Percentiles rank a stretch among this genome's conserved stretches.
Conservation (phyloP, 2,113 vertebrate genomes). For the Ahaetulla prasina region DNA sequence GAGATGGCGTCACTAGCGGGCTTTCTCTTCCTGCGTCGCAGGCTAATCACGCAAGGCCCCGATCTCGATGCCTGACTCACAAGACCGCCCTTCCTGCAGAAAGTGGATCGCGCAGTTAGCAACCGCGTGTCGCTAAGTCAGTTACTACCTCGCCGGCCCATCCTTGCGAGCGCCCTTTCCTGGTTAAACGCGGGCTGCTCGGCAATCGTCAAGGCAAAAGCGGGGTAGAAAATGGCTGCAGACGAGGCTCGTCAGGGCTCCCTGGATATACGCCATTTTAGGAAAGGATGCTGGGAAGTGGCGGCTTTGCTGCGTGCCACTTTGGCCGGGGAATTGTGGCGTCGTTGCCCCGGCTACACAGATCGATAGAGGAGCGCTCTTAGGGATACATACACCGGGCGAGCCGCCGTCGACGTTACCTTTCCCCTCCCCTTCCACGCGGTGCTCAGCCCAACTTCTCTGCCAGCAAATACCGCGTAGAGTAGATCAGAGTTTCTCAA, state of each 20-base stretch:
- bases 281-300: neutral
- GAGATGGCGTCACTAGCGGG: conserved; percentile 23
- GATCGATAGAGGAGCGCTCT: neutral
- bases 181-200: neutral
- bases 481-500: neutral
- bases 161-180: neutral
- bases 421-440: neutral
- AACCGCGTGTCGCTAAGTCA: neutral
- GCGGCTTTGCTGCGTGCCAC: neutral
- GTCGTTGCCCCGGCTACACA: neutral
- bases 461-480: neutral
- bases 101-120: neutral
- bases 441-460: neutral
- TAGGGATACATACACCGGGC: neutral
- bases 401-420: neutral
- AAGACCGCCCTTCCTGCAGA: neutral
- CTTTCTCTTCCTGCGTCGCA: conserved; percentile 9
- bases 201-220: neutral
- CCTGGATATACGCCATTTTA: neutral
- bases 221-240: neutral
- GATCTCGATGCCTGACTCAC: neutral
- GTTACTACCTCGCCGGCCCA: neutral
- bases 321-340: neutral
- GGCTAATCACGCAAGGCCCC: neutral
- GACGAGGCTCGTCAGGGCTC: neutral